phyloP scores from a whole-genome alignment of 2,113 vertebrate species.

The Protobothrops flavoviridis region DNA sequence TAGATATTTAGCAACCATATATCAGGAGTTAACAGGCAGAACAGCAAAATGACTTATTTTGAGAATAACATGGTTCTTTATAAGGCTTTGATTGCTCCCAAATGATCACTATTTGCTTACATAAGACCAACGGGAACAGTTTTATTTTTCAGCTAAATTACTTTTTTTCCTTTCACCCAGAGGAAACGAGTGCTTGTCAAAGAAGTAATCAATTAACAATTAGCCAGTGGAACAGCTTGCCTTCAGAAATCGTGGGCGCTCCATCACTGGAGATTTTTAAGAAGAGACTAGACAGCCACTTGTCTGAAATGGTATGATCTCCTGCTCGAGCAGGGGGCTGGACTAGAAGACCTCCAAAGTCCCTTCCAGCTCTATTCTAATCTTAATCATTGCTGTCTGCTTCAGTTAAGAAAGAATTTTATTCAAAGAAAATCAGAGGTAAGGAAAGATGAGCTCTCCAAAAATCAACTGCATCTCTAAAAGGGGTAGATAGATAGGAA shows the following conservation, averaged over 20 bases:
- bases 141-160: accelerated
- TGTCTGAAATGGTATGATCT: too few species aligned
- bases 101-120: accelerated
- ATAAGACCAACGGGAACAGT: accelerated
- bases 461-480: background rate
- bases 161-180: background rate
- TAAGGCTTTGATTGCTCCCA: accelerated
- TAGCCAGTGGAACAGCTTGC: too few species aligned
- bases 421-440: background rate
- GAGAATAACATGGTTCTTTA: slow-evolving; percentile 22
- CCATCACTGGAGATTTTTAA: too few species aligned
- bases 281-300: too few species aligned
- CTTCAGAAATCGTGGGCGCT: too few species aligned
- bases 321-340: too few species aligned
- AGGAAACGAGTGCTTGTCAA: background rate
- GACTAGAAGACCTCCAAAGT: too few species aligned
- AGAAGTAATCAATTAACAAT: too few species aligned
- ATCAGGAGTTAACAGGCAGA: background rate
- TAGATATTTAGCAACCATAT: background rate
- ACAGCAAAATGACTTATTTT: slow-evolving; percentile 14
- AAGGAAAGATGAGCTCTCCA: background rate
- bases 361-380: too few species aligned
- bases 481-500: background rate
- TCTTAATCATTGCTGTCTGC: background rate
- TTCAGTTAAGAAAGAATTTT: background rate